Conservation (phyloP, 2,888 invertebrate genomes). For the Sarcophaga carnaria region DNA sequence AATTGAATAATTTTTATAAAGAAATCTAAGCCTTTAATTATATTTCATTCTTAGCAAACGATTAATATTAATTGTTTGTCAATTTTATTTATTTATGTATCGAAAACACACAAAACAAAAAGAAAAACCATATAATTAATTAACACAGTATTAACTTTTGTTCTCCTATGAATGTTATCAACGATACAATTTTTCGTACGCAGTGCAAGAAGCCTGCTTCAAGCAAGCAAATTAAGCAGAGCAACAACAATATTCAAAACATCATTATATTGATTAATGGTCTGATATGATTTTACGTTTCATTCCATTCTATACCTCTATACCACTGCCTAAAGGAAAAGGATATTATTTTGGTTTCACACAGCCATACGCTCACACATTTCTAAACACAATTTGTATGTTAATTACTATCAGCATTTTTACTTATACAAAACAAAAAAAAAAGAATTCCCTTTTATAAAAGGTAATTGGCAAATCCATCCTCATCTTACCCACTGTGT, state of each 20-base stretch:
- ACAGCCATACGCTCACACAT: no score
- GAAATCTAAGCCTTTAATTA: neutral
- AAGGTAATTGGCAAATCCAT: no score
- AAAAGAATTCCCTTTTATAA: neutral
- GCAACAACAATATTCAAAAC: neutral
- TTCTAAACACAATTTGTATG: no score
- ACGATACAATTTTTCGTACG: no score
- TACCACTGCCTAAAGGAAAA: slow-evolving; percentile 22
- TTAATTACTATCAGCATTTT: no score
- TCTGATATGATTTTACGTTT: slow-evolving; percentile 40
- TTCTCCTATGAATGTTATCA: no score
- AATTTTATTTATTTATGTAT: neutral
- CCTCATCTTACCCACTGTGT: neutral
- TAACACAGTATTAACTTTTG: no score
- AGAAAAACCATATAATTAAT: neutral
- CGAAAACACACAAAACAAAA: neutral
- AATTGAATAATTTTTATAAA: neutral
- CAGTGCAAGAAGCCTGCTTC: no score
- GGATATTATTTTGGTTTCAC: slow-evolving; percentile 1
- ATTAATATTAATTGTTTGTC: neutral
- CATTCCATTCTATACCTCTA: slow-evolving; percentile 26
- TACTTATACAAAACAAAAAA: neutral
- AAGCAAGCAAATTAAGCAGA: no score
- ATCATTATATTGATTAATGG: neutral
- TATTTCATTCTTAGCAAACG: neutral